These are phyloP conservation scores for Zoanthus sociatus DNA, from an alignment of 92 coral and sea anemone species.

Conservation along the genomic window DNA sequence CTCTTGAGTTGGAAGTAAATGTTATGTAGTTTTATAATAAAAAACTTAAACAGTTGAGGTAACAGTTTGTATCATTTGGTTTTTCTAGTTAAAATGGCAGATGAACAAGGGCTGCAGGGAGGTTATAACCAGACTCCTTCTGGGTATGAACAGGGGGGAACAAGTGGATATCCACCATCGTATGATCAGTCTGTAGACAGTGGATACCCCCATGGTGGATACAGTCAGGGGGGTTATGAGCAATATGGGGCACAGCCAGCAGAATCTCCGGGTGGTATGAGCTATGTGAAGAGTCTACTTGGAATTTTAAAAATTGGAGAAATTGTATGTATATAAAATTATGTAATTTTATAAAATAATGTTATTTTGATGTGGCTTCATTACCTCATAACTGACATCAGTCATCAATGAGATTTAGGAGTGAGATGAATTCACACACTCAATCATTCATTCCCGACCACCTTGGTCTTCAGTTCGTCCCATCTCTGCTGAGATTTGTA, in stretches of 20 bases:
- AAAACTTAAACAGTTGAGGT: too few relatives aligned
- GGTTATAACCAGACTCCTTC: slow-evolving; percentile 39
- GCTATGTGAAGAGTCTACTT: slow-evolving; percentile 76
- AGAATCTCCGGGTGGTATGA: slow-evolving; percentile 60
- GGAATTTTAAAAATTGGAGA: slow-evolving; percentile 88
- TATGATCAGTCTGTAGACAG: slow-evolving; percentile 17
- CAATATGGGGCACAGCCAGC: slow-evolving; percentile 38
- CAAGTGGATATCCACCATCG: slow-evolving; percentile 23
- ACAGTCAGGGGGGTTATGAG: slow-evolving; percentile 35
- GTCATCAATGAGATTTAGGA: too few relatives aligned
- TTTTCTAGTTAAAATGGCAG: not conserved
- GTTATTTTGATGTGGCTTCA: too few relatives aligned
- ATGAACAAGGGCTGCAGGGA: slow-evolving; percentile 20
- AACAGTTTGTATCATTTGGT: too few relatives aligned
- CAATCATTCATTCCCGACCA: too few relatives aligned
- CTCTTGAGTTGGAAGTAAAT: too few relatives aligned
- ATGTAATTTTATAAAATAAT: not conserved
- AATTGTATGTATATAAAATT: slow-evolving; percentile 74
- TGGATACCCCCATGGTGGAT: slow-evolving; percentile 7
- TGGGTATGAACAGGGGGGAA: slow-evolving; percentile 31
- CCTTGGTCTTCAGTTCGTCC: too few relatives aligned
- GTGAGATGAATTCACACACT: too few relatives aligned
- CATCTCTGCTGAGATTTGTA: too few relatives aligned
- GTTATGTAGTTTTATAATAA: too few relatives aligned
- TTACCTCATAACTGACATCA: too few relatives aligned